Evolutionary conservation across 1,140 invertebrate genomes (phyloP).

Genomic region (Hetaerina americana): DNA sequence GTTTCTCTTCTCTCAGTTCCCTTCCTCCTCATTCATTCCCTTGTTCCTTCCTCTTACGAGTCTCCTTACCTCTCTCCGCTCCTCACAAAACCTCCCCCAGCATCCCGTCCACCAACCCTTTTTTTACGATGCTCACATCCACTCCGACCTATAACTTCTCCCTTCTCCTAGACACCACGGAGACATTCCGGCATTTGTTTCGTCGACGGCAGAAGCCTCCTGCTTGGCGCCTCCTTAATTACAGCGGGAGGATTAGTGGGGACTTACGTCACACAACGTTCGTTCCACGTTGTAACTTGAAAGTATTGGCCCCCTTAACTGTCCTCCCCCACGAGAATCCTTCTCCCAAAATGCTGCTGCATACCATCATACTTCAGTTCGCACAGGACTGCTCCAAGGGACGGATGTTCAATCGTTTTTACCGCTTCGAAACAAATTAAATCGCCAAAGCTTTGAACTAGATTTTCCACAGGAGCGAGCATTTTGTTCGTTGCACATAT

Average conservation of each 20-base stretch:
- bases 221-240: neutral
- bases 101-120: too few species aligned
- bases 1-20: neutral
- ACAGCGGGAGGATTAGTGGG: neutral
- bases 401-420: too few species aligned
- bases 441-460: too few species aligned
- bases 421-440: too few species aligned
- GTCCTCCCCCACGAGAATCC: too few species aligned
- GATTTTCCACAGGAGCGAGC: too few species aligned
- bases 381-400: too few species aligned
- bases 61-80: neutral
- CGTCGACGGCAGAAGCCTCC: neutral
- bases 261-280: neutral
- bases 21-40: neutral
- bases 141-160: neutral
- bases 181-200: neutral
- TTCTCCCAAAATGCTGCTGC: too few species aligned
- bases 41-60: neutral
- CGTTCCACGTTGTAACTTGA: neutral
- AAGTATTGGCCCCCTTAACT: neutral
- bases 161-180: neutral
- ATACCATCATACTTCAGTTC: too few species aligned
- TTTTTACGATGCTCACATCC: too few species aligned
- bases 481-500: too few species aligned
- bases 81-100: too few species aligned